Conservation (phyloP, 2,113 vertebrate genomes). For the Stegastes partitus region DNA sequence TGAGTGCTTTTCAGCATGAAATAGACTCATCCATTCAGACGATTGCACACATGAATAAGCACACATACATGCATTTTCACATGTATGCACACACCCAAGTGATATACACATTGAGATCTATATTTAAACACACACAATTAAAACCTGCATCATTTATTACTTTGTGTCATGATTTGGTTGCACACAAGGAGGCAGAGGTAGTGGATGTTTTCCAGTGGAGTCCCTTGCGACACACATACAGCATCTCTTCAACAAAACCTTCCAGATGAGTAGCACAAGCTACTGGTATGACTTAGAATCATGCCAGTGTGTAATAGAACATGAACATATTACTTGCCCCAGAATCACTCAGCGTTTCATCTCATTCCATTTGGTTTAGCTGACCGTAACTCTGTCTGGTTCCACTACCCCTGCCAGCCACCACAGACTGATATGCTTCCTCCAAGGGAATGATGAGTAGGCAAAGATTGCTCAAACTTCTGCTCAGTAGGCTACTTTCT, state of each 20-base stretch:
- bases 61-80: background rate
- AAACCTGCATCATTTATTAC: conserved; percentile 9
- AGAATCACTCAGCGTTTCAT: conserved; percentile 65
- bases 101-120: background rate
- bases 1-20: conserved; percentile 1
- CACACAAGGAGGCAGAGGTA: background rate
- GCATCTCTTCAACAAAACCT: conserved; percentile 27
- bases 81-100: background rate
- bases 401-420: conserved; percentile 46
- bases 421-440: conserved; percentile 61
- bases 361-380: conserved; percentile 68
- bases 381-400: conserved; percentile 68
- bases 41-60: background rate
- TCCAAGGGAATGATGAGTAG: conserved; percentile 67
- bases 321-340: conserved; percentile 62
- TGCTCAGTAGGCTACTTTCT: conserved; percentile 53
- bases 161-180: background rate
- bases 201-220: conserved; percentile 1
- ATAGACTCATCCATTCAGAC: background rate
- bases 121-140: background rate
- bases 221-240: background rate
- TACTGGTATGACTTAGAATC: conserved; percentile 49
- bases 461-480: conserved; percentile 71
- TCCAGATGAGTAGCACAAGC: conserved; percentile 43
- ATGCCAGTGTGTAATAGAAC: conserved; percentile 58